These are phyloP conservation scores for Lepas anatifera DNA, from an alignment of 2,888 invertebrate species.

Conservation along the genomic window DNA sequence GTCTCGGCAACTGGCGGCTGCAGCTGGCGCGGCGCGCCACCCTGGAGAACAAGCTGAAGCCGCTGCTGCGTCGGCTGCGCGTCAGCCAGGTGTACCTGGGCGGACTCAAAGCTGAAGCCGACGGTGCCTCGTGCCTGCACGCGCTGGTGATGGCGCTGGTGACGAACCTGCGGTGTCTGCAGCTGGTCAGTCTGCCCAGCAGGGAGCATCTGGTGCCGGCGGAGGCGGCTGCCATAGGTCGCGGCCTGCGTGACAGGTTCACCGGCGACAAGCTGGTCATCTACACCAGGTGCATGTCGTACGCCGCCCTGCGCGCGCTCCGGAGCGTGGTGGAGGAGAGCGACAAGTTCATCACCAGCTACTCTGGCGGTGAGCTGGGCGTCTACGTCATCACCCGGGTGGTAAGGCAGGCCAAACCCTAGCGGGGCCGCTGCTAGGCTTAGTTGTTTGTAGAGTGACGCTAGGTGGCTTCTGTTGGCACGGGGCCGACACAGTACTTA, in stretches of 20 bases:
- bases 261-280: slow-evolving; percentile 30
- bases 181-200: slow-evolving; percentile 32
- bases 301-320: slow-evolving; percentile 30
- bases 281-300: slow-evolving; percentile 31
- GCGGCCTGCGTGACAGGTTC: slow-evolving; percentile 34
- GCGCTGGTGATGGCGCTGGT: slow-evolving; percentile 32
- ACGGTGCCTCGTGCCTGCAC: slow-evolving; percentile 31
- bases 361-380: slow-evolving; percentile 30
- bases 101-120: slow-evolving; percentile 31
- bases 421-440: slow-evolving; percentile 27
- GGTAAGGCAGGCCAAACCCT: slow-evolving; percentile 29
- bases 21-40: slow-evolving; percentile 30
- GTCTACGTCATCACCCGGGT: slow-evolving; percentile 29
- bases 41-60: slow-evolving; percentile 31
- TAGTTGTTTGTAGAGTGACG: too few relatives aligned
- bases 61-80: slow-evolving; percentile 32
- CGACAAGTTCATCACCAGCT: slow-evolving; percentile 27
- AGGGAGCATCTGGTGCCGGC: slow-evolving; percentile 31
- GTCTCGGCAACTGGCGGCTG: slow-evolving; percentile 34
- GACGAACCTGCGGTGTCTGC: slow-evolving; percentile 32
- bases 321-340: slow-evolving; percentile 29
- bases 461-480: too few relatives aligned
- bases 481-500: too few relatives aligned
- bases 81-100: slow-evolving; percentile 32
- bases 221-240: slow-evolving; percentile 32